phyloP scores from a whole-genome alignment of 2,113 vertebrate species.

The Ptychochromis oligacanthus region DNA sequence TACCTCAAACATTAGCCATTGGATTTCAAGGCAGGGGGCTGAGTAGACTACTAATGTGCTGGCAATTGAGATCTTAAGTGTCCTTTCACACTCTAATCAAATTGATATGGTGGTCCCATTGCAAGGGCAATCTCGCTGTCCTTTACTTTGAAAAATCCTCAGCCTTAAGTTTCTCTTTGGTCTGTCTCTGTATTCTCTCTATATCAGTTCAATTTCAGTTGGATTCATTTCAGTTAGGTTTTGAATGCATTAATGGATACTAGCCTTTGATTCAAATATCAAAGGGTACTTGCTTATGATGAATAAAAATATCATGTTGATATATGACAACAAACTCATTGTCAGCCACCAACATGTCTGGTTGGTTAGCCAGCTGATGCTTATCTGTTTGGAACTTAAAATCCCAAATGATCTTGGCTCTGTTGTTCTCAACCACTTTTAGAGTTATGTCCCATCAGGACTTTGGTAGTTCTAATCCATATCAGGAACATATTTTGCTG shows the following conservation, averaged over 20 bases:
- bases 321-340: not conserved
- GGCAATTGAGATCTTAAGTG: slow-evolving; percentile 78
- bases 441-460: not conserved
- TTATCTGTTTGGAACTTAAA: not conserved
- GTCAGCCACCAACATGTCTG: not conserved
- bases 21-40: slow-evolving; percentile 56
- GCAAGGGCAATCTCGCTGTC: slow-evolving; percentile 69
- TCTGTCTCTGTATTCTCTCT: slow-evolving; percentile 16
- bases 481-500: not conserved
- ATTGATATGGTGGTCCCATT: slow-evolving; percentile 73
- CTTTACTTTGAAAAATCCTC: slow-evolving; percentile 52
- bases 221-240: slow-evolving; percentile 44
- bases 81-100: slow-evolving; percentile 80
- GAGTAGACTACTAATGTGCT: slow-evolving; percentile 71
- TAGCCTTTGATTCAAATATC: slow-evolving; percentile 19
- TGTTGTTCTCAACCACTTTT: not conserved
- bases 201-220: slow-evolving; percentile 41
- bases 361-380: not conserved
- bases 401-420: not conserved
- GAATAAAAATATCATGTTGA: slow-evolving; percentile 7
- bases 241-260: slow-evolving; percentile 28
- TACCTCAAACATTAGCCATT: slow-evolving; percentile 67
- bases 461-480: not conserved
- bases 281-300: not conserved
- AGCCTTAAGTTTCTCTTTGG: slow-evolving; percentile 39